Conservation (phyloP, 2,113 vertebrate genomes). For the Atrichornis clamosus region DNA sequence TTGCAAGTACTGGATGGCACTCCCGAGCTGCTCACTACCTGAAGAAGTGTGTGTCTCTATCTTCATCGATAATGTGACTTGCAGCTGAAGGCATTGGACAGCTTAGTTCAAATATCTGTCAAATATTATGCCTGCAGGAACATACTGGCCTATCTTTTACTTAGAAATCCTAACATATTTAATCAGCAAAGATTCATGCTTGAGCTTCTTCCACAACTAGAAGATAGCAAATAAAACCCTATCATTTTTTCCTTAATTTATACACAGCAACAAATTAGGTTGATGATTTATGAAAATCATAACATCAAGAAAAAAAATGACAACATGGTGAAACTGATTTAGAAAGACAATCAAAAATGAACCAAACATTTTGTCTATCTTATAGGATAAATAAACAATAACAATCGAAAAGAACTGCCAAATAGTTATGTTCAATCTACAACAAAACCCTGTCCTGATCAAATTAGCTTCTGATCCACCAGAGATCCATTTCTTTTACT, state of each 20-base stretch:
- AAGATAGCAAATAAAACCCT: not conserved
- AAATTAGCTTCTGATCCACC: not conserved
- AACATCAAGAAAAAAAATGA: not conserved
- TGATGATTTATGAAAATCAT: not conserved
- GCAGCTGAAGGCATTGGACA: not conserved
- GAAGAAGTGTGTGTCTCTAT: accelerated
- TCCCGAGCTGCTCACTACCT: not conserved
- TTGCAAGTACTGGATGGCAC: not conserved
- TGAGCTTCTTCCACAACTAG: not conserved
- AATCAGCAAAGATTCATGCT: not conserved
- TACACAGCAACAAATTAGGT: not conserved
- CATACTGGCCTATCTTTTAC: not conserved
- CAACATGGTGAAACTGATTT: not conserved
- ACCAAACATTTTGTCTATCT: not conserved
- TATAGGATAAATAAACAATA: not conserved
- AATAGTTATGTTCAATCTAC: not conserved
- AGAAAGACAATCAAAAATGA: not conserved
- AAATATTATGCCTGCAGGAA: not conserved
- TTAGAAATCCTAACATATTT: not conserved
- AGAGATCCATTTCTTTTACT: not conserved
- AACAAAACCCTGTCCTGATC: not conserved
- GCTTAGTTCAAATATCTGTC: not conserved
- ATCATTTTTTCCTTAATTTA: not conserved
- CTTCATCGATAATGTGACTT: accelerated
- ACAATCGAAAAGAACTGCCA: not conserved